A percentile compares a stretch with the other conserved stretches of the same genome.
These are phyloP conservation scores for Tortricodes alternella DNA, from an alignment of 2,888 invertebrate species.

Conservation along the genomic window DNA sequence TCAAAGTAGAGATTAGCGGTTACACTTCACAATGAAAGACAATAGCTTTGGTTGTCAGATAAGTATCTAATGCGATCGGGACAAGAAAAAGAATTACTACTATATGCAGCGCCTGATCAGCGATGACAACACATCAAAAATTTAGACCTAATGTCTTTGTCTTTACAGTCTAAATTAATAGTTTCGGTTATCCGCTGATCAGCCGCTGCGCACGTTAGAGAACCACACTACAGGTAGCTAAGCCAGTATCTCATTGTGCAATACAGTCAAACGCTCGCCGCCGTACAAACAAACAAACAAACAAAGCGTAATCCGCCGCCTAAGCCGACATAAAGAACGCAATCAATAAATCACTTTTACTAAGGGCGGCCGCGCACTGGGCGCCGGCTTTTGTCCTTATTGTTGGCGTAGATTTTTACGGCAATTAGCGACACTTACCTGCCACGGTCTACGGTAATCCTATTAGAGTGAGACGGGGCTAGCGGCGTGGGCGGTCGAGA, in stretches of 20 bases:
- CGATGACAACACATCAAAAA: too few relatives aligned
- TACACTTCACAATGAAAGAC: too few relatives aligned
- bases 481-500: conserved; percentile 59
- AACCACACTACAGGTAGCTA: conserved; percentile 20
- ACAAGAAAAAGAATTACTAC: too few relatives aligned
- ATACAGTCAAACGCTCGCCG: conserved; percentile 55
- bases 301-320: conserved; percentile 65
- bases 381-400: conserved; percentile 69
- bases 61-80: too few relatives aligned
- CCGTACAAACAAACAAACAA: conserved; percentile 64
- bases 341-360: conserved; percentile 80
- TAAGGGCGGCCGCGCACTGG: conserved; percentile 61
- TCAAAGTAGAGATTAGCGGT: too few relatives aligned
- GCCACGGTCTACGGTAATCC: conserved; percentile 71
- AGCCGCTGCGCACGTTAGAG: too few relatives aligned
- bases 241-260: conserved; percentile 12
- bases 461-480: conserved; percentile 56
- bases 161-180: too few relatives aligned
- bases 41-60: too few relatives aligned
- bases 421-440: conserved; percentile 82
- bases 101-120: too few relatives aligned
- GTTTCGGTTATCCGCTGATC: too few relatives aligned
- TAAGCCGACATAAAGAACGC: conserved; percentile 63
- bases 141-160: too few relatives aligned
- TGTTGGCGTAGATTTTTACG: conserved; percentile 79